These are phyloP conservation scores for Brachyrhaphis roseni DNA, from an alignment of 2,797 vertebrate genomes.

Conservation along the genomic window DNA sequence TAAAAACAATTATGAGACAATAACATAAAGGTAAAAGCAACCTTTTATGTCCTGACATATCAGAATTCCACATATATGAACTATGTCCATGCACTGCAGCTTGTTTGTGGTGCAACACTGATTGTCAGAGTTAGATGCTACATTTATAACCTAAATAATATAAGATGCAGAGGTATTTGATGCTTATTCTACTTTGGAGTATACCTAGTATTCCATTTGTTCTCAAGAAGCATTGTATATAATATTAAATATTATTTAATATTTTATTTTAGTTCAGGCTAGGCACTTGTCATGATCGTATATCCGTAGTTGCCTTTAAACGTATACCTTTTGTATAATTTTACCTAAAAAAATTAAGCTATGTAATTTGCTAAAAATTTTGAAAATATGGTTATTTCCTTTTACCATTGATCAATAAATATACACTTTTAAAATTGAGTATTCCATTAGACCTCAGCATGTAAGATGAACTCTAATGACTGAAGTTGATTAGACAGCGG, in stretches of 20 bases:
- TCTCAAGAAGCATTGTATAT: not conserved
- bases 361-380: not conserved
- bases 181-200: not conserved
- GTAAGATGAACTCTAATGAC: not conserved
- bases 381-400: not conserved
- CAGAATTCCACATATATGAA: not conserved
- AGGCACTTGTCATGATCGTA: not conserved
- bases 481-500: not conserved
- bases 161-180: not conserved
- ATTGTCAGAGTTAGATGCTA: not conserved
- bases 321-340: not conserved
- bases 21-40: not conserved
- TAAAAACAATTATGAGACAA: not conserved
- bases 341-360: not conserved
- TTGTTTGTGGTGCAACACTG: not conserved
- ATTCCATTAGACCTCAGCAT: not conserved
- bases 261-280: not conserved
- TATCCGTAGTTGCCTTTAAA: not conserved
- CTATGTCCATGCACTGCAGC: not conserved
- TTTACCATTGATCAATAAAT: not conserved
- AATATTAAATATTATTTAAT: not conserved
- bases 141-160: not conserved
- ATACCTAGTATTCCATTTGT: not conserved
- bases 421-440: not conserved
- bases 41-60: not conserved